Evolutionary conservation across 2,797 vertebrate genomes (phyloP).

Genomic region (Hypotaenidia philippensis): DNA sequence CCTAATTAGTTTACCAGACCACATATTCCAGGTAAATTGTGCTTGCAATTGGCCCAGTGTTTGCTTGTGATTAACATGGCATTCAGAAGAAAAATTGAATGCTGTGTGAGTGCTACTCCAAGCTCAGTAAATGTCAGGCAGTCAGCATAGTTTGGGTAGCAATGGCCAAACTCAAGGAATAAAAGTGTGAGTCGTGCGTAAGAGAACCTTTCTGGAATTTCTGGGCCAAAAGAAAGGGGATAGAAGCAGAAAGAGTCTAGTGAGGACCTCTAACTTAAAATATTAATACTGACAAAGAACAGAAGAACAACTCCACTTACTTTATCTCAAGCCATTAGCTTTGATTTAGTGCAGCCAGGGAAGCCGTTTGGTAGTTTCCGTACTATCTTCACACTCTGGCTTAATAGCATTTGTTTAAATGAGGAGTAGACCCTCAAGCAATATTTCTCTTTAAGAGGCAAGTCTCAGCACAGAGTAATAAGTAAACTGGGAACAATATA

Average conservation of each 20-base stretch:
- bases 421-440: conserved; percentile 73
- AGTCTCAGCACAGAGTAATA: conserved; percentile 66
- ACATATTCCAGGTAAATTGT: conserved; percentile 23
- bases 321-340: conserved; percentile 72
- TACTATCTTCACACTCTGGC: conserved; percentile 72
- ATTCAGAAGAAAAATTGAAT: conserved; percentile 51
- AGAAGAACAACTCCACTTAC: conserved; percentile 54
- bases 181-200: not conserved
- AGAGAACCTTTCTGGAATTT: conserved; percentile 10
- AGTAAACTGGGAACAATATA: conserved; percentile 73
- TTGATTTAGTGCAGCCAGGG: conserved; percentile 75
- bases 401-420: conserved; percentile 79
- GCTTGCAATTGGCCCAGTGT: conserved; percentile 9
- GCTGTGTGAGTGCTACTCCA: not conserved
- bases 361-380: conserved; percentile 67
- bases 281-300: conserved; percentile 78
- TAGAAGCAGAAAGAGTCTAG: not conserved
- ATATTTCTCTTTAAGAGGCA: conserved; percentile 77
- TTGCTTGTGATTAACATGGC: conserved; percentile 43
- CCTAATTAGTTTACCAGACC: conserved; percentile 64
- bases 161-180: not conserved
- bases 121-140: conserved; percentile 39
- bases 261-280: conserved; percentile 68
- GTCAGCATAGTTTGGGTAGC: not conserved
- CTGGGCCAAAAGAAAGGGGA: not conserved